Evolutionary conservation across 2,888 invertebrate species (phyloP), one percentile per base, ranked within the genome.

Genomic region (Chaitophorus viminalis): DNA sequence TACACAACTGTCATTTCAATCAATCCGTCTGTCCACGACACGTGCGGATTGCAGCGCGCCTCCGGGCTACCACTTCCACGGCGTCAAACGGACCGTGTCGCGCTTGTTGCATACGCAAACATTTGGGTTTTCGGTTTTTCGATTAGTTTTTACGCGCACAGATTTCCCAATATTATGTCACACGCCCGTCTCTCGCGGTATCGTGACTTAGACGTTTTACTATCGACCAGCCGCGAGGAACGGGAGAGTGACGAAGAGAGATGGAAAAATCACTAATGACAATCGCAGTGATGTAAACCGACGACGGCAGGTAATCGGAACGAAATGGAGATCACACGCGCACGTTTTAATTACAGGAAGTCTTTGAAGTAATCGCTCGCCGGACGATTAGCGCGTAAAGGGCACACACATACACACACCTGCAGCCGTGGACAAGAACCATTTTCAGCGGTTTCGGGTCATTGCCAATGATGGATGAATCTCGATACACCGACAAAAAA

Each of bases 271-370:
- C 36, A 65, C 9, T 36, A 79, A 72, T 36, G 39, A 81, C 39
- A 81, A 29, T 8, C 14, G 29, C 29, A 36, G 36, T 79, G 70
- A 79, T 65, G 79, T 74, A 79, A 87, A 39, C n/a, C 0, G 25
- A 54, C n/a, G 31, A 18, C 25, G 11, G 18, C 14, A 8, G 31
- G 77, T 85, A 85, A 85, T 79, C 86, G 86, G 79, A 79, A 87
- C 86, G 79, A 87, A 87, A 87, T 79, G 54, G 79, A 14, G 83
- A 75, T 82, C 31, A 31, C n/a, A n/a, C n/a, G n/a, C n/a, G n/a
- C n/a, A n/a, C 68, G n/a, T 29, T 52, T 52, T 52, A 36, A 74
- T 17, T 82, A 36, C n/a, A 79, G 70, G 52, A 82, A 74, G 18
- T 74, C 60, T 72, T 33, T n/a, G n/a, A 74, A 74, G 11, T 14